These are phyloP conservation scores for Paracentrotus lividus DNA, from an alignment of 53 echinoderm and acorn worm species.

Conservation along the genomic window DNA sequence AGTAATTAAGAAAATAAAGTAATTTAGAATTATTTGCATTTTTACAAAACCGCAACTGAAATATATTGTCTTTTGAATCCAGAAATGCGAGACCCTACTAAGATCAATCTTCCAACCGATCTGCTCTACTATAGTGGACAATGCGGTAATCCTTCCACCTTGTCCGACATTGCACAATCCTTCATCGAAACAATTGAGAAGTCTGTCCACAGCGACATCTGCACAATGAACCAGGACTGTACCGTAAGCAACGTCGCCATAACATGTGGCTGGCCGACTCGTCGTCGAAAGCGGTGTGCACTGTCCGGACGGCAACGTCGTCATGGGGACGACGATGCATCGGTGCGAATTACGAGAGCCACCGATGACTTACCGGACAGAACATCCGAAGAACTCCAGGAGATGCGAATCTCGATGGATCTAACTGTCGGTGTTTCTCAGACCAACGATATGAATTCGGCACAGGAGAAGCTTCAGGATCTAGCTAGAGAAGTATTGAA, in stretches of 20 bases:
- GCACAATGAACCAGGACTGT: slow-evolving; percentile 56
- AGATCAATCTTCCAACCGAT: slow-evolving; percentile 52
- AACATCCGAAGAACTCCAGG: background rate
- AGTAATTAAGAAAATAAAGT: no score
- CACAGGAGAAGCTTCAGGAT: slow-evolving; percentile 25
- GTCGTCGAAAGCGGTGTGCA: background rate
- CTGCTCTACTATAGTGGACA: slow-evolving; percentile 77
- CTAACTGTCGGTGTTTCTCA: background rate
- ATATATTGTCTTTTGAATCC: background rate
- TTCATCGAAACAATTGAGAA: slow-evolving; percentile 68
- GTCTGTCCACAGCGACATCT: slow-evolving; percentile 57
- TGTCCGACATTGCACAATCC: slow-evolving; percentile 60
- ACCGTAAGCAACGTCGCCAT: slow-evolving; percentile 69
- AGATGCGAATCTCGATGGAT: slow-evolving; percentile 48
- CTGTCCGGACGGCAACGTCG: background rate
- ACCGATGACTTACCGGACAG: background rate
- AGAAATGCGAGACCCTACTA: slow-evolving; percentile 53
- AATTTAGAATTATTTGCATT: no score
- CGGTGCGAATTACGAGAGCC: background rate
- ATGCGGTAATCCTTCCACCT: slow-evolving; percentile 58
- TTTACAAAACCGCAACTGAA: background rate
- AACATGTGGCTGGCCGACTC: slow-evolving; percentile 62
- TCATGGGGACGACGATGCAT: background rate
- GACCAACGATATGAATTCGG: background rate
- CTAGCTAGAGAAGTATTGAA: slow-evolving; percentile 33